Conservation (phyloP, 2,113 vertebrate genomes). For the Coreoperca whiteheadi region DNA sequence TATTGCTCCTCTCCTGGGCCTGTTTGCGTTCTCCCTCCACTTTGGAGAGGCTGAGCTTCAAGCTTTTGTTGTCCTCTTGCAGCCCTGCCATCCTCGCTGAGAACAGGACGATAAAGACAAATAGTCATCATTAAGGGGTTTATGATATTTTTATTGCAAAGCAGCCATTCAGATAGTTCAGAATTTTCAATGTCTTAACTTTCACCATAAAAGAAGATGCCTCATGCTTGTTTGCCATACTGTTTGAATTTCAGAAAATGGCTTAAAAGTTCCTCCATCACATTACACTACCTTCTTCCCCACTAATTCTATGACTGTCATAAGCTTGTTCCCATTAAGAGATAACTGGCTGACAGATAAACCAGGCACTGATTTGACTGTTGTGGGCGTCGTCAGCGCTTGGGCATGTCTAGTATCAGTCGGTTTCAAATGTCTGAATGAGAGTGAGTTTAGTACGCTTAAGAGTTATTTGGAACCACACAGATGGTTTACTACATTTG, state of each 20-base stretch:
- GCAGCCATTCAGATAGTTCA: neutral
- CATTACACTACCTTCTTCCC: neutral
- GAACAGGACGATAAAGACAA: conserved; percentile 36
- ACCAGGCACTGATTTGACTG: conserved; percentile 9
- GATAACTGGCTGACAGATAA: conserved; percentile 5
- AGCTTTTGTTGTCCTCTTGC: conserved; percentile 94
- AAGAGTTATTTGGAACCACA: neutral
- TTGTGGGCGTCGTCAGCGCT: conserved; percentile 7
- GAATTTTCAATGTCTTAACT: neutral
- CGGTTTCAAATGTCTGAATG: neutral
- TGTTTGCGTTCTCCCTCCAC: conserved; percentile 94
- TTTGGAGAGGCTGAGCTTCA: conserved; percentile 92
- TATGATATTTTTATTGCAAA: neutral
- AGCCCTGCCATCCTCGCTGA: conserved; percentile 91
- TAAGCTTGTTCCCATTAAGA: conserved; percentile 15
- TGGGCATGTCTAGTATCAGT: conserved; percentile 18
- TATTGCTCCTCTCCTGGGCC: conserved; percentile 93
- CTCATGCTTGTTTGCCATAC: neutral
- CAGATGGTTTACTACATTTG: neutral
- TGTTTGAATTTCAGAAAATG: neutral
- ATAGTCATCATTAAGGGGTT: neutral
- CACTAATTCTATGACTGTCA: neutral
- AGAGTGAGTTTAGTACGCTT: neutral
- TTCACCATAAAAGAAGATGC: neutral
- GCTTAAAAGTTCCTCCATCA: neutral